Evolutionary conservation across 2,888 invertebrate species (phyloP).

Genomic region (Rhorus exstirpatorius): DNA sequence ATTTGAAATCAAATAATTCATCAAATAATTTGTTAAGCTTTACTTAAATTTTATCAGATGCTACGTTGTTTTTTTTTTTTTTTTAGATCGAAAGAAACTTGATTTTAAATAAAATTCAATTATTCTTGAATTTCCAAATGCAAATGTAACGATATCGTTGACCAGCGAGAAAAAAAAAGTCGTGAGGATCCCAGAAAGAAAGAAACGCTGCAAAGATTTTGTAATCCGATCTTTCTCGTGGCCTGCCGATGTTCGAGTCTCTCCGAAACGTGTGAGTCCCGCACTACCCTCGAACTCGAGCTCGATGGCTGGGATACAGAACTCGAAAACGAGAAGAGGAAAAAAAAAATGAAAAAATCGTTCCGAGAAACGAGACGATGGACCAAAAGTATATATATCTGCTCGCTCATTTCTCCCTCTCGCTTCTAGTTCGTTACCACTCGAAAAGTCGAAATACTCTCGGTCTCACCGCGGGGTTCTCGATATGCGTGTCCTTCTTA

Average conservation of each 20-base stretch:
- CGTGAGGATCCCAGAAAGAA: conserved; percentile 22
- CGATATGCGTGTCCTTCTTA: conserved; percentile 60
- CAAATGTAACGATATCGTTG: conserved; percentile 46
- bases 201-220: conserved; percentile 33
- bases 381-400: conserved; percentile 53
- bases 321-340: conserved; percentile 43
- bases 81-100: neutral
- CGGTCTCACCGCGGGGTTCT: conserved; percentile 60
- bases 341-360: conserved; percentile 55
- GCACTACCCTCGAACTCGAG: conserved; percentile 41
- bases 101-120: neutral
- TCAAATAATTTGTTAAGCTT: too few species aligned
- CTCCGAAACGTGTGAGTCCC: conserved; percentile 58
- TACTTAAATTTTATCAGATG: neutral
- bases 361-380: conserved; percentile 70
- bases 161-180: conserved; percentile 13
- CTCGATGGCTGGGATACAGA: conserved; percentile 29
- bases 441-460: conserved; percentile 69
- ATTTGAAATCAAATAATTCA: too few species aligned
- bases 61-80: neutral
- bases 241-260: conserved; percentile 61
- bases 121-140: conserved; percentile 43
- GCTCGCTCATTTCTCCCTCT: conserved; percentile 34
- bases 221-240: conserved; percentile 68
- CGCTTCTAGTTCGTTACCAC: conserved; percentile 38